These are phyloP conservation scores for Hybos culiciformis DNA, from an alignment of 2,888 invertebrate species.

Conservation along the genomic window DNA sequence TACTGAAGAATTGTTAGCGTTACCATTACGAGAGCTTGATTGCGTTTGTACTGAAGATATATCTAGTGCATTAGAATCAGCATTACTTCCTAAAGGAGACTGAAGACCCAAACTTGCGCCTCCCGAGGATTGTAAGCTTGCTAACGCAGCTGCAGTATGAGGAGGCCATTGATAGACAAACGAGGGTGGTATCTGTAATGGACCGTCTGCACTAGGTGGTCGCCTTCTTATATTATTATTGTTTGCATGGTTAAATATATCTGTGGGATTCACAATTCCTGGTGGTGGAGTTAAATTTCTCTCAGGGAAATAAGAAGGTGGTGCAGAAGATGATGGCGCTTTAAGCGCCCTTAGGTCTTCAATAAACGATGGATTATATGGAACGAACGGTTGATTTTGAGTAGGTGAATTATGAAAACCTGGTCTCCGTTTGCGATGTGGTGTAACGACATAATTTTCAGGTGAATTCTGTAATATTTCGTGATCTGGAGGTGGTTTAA, in stretches of 20 bases:
- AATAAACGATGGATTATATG: constrained; percentile 61
- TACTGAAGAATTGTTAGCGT: constrained; percentile 18
- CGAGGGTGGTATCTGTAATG: constrained; percentile 39
- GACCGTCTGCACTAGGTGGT: constrained; percentile 52
- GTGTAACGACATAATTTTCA: constrained; percentile 75
- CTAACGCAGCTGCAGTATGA: constrained; percentile 26
- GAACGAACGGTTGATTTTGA: constrained; percentile 76
- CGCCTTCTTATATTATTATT: constrained; percentile 10
- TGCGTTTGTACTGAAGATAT: constrained; percentile 13
- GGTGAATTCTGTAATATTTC: constrained; percentile 60
- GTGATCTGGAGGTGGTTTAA: constrained; percentile 47
- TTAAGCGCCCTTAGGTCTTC: constrained; percentile 57
- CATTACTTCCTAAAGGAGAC: constrained; percentile 14
- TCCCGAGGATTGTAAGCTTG: constrained; percentile 16
- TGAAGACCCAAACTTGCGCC: constrained; percentile 12
- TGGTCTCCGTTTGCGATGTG: constrained; percentile 71
- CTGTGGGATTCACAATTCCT: constrained; percentile 23
- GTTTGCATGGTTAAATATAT: constrained; percentile 22
- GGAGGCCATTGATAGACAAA: constrained; percentile 37
- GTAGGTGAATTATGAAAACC: constrained; percentile 79
- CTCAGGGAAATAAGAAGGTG: constrained; percentile 41
- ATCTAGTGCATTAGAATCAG: constrained; percentile 15
- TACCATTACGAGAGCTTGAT: constrained; percentile 13
- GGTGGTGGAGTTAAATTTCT: constrained; percentile 27
- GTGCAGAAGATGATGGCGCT: constrained; percentile 55